These are phyloP conservation scores for Kryptolebias marmoratus DNA, from an alignment of 2,113 vertebrate species.

Conservation along the genomic window DNA sequence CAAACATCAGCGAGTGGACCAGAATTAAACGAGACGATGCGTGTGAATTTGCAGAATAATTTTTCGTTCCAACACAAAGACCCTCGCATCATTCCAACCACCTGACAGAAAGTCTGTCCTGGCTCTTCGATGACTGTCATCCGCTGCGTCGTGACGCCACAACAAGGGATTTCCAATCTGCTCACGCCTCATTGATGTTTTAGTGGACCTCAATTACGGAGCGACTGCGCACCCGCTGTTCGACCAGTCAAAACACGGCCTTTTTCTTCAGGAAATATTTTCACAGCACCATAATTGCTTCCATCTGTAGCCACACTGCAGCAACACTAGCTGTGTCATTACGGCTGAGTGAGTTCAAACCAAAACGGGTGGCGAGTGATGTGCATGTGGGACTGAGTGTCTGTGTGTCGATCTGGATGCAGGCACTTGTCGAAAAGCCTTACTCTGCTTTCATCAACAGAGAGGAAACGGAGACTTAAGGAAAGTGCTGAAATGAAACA, in stretches of 20 bases:
- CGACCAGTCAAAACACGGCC: slow-evolving; percentile 75
- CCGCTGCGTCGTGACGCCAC: slow-evolving; percentile 39
- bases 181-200: slow-evolving; percentile 61
- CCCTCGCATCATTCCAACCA: slow-evolving; percentile 17
- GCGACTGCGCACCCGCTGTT: slow-evolving; percentile 77
- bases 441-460: slow-evolving; percentile 29
- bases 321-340: slow-evolving; percentile 70
- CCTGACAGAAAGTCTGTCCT: slow-evolving; percentile 5
- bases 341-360: slow-evolving; percentile 69
- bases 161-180: slow-evolving; percentile 47
- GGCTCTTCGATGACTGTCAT: slow-evolving; percentile 30
- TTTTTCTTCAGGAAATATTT: slow-evolving; percentile 79
- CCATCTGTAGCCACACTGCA: slow-evolving; percentile 76
- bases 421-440: slow-evolving; percentile 1
- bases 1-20: slow-evolving; percentile 54
- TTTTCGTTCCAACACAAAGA: slow-evolving; percentile 39
- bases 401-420: slow-evolving; percentile 18
- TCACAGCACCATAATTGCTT: slow-evolving; percentile 79
- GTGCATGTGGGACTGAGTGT: slow-evolving; percentile 13
- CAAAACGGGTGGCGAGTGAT: slow-evolving; percentile 39
- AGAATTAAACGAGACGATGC: slow-evolving; percentile 42
- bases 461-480: slow-evolving; percentile 48
- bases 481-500: slow-evolving; percentile 41
- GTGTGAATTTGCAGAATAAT: slow-evolving; percentile 63
- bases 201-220: slow-evolving; percentile 74